Conservation (phyloP, 1,140 invertebrate species). For the Mamestra configurata region DNA sequence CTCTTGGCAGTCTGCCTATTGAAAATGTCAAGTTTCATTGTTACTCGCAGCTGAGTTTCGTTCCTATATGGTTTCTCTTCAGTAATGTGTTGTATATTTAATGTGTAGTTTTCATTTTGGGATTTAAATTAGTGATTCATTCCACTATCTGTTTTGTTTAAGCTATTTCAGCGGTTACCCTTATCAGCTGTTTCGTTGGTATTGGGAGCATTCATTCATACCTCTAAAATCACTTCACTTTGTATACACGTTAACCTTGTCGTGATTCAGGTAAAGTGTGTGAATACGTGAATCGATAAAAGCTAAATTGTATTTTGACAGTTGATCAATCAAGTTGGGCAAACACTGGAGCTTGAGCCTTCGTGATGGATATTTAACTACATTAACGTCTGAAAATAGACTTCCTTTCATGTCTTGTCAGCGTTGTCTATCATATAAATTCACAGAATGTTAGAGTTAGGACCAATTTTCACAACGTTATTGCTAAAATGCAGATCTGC, state of each 20-base stretch:
- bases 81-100: not conserved
- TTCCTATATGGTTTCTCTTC: not conserved
- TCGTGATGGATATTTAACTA: not conserved
- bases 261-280: conserved; percentile 28
- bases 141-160: not conserved
- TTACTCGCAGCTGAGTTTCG: conserved; percentile 11
- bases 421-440: not conserved
- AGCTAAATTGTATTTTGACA: conserved; percentile 43
- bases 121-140: conserved; percentile 2
- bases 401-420: conserved; percentile 5
- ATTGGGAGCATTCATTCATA: conserved; percentile 18
- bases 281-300: conserved; percentile 15
- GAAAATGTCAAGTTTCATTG: conserved; percentile 19
- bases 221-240: not conserved
- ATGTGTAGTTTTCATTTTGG: not conserved
- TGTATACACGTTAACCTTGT: conserved; percentile 36
- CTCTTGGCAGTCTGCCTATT: conserved; percentile 45
- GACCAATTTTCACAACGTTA: not conserved
- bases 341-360: conserved; percentile 3
- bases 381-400: not conserved
- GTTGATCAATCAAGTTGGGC: conserved; percentile 39
- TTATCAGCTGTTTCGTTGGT: conserved; percentile 18
- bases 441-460: not conserved
- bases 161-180: not conserved
- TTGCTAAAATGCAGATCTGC: not conserved